Evolutionary conservation across 2,888 invertebrate species (phyloP).

Genomic region (Apamea epomidion): DNA sequence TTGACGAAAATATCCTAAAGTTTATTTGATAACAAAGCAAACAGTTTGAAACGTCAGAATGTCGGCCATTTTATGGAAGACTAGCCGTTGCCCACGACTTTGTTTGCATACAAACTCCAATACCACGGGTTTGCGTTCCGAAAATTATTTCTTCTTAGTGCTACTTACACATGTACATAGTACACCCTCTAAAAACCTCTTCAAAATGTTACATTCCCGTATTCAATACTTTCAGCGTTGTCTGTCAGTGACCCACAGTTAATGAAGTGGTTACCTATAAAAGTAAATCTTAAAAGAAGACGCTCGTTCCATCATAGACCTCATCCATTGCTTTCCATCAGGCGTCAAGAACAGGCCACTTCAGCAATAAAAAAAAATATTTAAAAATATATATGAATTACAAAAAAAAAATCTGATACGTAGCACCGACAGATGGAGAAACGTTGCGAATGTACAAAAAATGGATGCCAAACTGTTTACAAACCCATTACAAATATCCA

Average conservation of each 20-base stretch:
- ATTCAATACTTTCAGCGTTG: neutral
- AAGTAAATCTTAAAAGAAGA: neutral
- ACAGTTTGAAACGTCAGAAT: neutral
- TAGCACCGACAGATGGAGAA: neutral
- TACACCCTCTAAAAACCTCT: neutral
- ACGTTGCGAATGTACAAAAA: neutral
- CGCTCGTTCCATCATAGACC: neutral
- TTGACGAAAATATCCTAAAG: conserved; percentile 28
- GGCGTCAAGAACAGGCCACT: neutral
- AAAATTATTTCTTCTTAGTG: neutral
- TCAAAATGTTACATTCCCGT: neutral
- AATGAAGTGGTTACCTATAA: neutral
- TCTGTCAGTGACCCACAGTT: too few species aligned
- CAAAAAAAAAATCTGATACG: neutral
- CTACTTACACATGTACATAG: neutral
- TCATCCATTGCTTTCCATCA: neutral
- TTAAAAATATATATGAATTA: neutral
- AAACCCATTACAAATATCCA: conserved; percentile 58
- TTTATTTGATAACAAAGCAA: conserved; percentile 19
- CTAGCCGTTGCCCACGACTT: neutral
- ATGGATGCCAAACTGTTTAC: conserved; percentile 23
- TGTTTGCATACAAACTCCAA: neutral
- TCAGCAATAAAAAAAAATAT: neutral
- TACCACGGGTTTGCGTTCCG: neutral
- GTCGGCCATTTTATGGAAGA: neutral